These are phyloP conservation scores for Lamellibrachia satsuma DNA, from an alignment of 2,888 invertebrate genomes.

Conservation along the genomic window DNA sequence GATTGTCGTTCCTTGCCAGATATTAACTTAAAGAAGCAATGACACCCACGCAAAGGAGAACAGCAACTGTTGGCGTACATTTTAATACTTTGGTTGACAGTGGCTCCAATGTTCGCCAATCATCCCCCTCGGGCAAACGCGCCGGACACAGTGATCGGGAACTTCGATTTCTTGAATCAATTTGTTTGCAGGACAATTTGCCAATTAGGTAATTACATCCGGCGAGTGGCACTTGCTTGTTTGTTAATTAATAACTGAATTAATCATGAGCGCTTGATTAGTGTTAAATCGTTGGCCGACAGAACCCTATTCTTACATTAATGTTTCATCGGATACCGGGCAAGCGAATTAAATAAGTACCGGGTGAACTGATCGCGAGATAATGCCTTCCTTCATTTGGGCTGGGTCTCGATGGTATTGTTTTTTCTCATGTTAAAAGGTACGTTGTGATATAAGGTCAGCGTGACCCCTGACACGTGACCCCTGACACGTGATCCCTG, in stretches of 20 bases:
- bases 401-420: not conserved
- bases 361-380: not conserved
- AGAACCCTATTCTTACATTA: not conserved
- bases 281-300: not conserved
- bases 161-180: conserved; percentile 5
- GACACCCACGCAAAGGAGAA: not conserved
- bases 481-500: no score
- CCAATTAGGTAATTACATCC: conserved; percentile 13
- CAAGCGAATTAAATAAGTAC: not conserved
- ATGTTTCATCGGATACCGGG: not conserved
- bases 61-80: not conserved
- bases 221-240: not conserved
- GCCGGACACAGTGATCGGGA: not conserved
- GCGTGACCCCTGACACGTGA: no score
- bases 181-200: not conserved
- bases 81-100: not conserved
- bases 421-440: not conserved
- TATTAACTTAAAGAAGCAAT: not conserved
- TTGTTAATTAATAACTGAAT: conserved; percentile 12
- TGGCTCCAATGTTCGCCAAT: not conserved
- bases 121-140: not conserved
- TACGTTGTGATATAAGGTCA: not conserved
- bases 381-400: not conserved
- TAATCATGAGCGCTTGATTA: not conserved
- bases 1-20: not conserved